A percentile compares a stretch with the other conserved stretches of the same genome.
phyloP scores from a whole-genome alignment of 2,888 invertebrate genomes.

The Imbricaverruca yamaguchii region DNA sequence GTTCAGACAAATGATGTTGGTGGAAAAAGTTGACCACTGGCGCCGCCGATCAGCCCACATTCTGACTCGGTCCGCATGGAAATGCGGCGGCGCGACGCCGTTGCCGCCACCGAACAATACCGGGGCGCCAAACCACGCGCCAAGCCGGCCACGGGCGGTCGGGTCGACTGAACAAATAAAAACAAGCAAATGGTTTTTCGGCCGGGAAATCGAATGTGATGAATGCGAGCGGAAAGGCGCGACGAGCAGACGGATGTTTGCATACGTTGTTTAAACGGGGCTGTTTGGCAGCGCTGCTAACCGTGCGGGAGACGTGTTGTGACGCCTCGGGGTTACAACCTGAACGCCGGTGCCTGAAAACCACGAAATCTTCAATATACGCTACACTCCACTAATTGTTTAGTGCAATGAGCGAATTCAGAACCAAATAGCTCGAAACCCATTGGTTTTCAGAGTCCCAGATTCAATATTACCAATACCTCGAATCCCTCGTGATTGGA shows the following conservation, averaged over 20 bases:
- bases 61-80: background rate
- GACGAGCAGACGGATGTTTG: background rate
- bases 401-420: too few relatives aligned
- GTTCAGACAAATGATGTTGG: background rate
- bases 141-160: background rate
- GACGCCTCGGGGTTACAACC: too few relatives aligned
- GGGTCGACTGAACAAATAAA: background rate
- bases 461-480: too few relatives aligned
- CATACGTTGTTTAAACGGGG: background rate
- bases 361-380: too few relatives aligned
- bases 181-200: slow-evolving; percentile 6
- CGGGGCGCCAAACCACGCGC: background rate
- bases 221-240: background rate
- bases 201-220: slow-evolving; percentile 10
- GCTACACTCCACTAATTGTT: too few relatives aligned
- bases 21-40: slow-evolving; percentile 4
- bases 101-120: background rate
- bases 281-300: background rate
- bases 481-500: too few relatives aligned
- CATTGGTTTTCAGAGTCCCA: too few relatives aligned
- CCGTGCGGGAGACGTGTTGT: too few relatives aligned
- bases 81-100: background rate
- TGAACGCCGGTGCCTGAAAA: too few relatives aligned
- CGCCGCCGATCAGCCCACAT: background rate
- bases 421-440: too few relatives aligned